phyloP scores from a whole-genome alignment of 2,797 vertebrate species.

The Heliangelus exortis region DNA sequence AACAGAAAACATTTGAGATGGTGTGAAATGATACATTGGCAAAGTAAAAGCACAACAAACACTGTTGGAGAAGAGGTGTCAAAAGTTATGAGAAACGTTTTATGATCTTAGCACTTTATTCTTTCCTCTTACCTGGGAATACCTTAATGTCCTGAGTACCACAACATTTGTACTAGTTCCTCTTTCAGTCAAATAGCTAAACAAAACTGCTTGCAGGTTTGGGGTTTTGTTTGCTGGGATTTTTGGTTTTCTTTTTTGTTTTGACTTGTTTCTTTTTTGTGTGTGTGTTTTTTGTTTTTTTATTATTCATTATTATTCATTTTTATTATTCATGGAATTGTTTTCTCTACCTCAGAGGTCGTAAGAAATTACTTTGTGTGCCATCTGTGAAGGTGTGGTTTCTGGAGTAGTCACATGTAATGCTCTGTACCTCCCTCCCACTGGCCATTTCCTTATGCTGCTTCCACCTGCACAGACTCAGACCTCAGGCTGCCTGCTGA shows the following conservation, averaged over 20 bases:
- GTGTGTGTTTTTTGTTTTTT: no score
- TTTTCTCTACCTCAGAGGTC: background rate
- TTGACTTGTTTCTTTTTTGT: no score
- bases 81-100: background rate
- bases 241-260: no score
- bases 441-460: rapidly evolving
- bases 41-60: background rate
- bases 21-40: background rate
- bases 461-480: background rate
- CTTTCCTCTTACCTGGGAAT: background rate
- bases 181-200: background rate
- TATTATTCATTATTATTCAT: background rate
- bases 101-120: background rate
- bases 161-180: background rate
- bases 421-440: background rate
- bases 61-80: background rate
- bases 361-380: background rate
- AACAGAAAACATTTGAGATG: background rate
- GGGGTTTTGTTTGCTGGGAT: no score
- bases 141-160: background rate
- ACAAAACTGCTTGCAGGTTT: background rate
- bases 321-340: background rate
- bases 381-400: background rate
- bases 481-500: background rate
- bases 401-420: background rate